Conservation (phyloP, 2,888 invertebrate genomes). For the Cheilosia soror region DNA sequence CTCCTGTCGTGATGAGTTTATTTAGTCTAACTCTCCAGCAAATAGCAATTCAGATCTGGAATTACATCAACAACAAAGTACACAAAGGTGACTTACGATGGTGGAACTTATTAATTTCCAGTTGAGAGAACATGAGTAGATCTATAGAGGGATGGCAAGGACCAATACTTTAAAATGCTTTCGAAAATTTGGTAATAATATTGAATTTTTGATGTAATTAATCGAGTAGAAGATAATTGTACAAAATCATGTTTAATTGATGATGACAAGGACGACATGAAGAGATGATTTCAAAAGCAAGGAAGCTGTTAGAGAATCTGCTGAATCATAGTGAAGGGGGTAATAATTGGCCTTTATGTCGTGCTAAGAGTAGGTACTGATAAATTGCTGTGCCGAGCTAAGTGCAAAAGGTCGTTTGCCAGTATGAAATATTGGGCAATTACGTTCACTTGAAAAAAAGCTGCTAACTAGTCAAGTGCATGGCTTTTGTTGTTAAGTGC, state of each 20-base stretch:
- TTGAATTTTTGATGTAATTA: conserved; percentile 73
- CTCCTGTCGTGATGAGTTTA: conserved; percentile 56
- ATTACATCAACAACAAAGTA: conserved; percentile 45
- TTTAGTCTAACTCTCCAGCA: conserved; percentile 55
- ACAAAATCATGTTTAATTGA: conserved; percentile 70
- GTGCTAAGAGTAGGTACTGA: conserved; percentile 37
- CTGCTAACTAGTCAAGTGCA: conserved; percentile 10
- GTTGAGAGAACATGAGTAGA: conserved; percentile 32
- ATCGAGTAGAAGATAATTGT: conserved; percentile 75
- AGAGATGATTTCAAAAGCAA: conserved; percentile 53
- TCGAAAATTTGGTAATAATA: conserved; percentile 39
- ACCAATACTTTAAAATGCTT: conserved; percentile 45
- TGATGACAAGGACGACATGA: conserved; percentile 44
- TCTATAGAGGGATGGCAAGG: neutral
- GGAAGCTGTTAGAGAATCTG: neutral
- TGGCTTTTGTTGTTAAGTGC: neutral
- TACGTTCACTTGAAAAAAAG: conserved; percentile 14
- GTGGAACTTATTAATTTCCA: conserved; percentile 65
- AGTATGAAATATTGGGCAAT: conserved; percentile 47
- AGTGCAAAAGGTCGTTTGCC: conserved; percentile 35
- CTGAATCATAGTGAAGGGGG: conserved; percentile 10
- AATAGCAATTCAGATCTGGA: conserved; percentile 57
- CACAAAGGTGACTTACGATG: conserved; percentile 35
- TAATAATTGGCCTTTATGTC: conserved; percentile 56
- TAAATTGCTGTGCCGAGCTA: conserved; percentile 33